Percentiles rank a stretch among this genome's conserved stretches.
Evolutionary conservation across 2,113 vertebrate species (phyloP).

Genomic region (cat (Felis catus)): DNA sequence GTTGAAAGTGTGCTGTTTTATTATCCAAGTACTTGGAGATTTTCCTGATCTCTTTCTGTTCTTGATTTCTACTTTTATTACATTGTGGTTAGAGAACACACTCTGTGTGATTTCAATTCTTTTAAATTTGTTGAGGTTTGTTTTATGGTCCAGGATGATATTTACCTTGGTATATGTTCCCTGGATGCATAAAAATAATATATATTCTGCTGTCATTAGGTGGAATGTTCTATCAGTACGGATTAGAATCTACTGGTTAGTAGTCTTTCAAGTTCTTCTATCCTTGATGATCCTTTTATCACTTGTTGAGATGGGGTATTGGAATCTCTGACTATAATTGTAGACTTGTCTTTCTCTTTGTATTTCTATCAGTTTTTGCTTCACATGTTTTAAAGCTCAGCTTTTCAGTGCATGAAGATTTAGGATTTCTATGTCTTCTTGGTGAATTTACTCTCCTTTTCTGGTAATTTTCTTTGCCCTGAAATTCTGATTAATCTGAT

Average conservation of each 20-base stretch:
- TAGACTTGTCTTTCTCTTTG: neutral
- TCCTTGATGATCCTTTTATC: neutral
- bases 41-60: neutral
- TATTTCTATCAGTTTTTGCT: neutral
- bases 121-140: neutral
- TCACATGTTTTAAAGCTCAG: neutral
- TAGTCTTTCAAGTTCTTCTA: neutral
- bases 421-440: neutral
- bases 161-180: neutral
- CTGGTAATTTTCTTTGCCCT: neutral
- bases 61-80: neutral
- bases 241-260: neutral
- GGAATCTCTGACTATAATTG: neutral
- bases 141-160: neutral
- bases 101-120: neutral
- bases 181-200: neutral
- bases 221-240: neutral
- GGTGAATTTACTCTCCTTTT: neutral
- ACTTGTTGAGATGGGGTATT: neutral
- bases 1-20: neutral
- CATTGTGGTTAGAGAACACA: neutral
- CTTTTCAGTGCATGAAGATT: neutral
- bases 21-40: neutral
- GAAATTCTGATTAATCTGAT: neutral
- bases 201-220: neutral